Conservation (phyloP, 2,888 invertebrate species). For the Pocota personata region DNA sequence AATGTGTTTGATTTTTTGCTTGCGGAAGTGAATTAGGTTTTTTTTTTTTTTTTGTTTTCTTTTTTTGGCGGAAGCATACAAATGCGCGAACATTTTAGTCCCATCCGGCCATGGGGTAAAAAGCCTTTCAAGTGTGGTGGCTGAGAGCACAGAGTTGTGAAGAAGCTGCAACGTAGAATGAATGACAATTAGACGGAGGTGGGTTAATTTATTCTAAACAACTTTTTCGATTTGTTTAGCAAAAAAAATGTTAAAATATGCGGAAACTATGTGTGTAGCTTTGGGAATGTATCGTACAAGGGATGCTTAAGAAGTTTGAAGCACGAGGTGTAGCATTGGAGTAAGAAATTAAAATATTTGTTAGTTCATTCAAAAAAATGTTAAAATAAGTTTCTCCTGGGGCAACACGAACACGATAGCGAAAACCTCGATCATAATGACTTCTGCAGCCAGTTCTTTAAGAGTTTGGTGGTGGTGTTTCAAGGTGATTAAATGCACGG, state of each 20-base stretch:
- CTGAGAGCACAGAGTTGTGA: background rate
- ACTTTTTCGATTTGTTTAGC: constrained; percentile 39
- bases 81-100: constrained; percentile 19
- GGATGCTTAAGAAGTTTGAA: constrained; percentile 9
- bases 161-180: constrained; percentile 31
- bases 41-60: background rate
- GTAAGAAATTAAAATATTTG: background rate
- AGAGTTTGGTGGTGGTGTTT: too few relatives aligned
- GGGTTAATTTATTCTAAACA: constrained; percentile 61
- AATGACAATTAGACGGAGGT: constrained; percentile 49
- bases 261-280: constrained; percentile 23
- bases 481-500: background rate
- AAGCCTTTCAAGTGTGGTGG: constrained; percentile 3
- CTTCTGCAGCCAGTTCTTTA: background rate
- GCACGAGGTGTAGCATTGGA: background rate
- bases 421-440: background rate
- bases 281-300: background rate
- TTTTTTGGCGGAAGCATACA: constrained; percentile 25
- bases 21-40: constrained; percentile 22
- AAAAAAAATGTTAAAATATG: constrained; percentile 54
- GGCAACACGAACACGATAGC: background rate
- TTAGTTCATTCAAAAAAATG: background rate
- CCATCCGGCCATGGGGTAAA: constrained; percentile 43
- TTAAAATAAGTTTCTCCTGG: background rate
- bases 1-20: background rate